phyloP scores from a whole-genome alignment of 2,888 invertebrate species.

The Cybosia mesomella region DNA sequence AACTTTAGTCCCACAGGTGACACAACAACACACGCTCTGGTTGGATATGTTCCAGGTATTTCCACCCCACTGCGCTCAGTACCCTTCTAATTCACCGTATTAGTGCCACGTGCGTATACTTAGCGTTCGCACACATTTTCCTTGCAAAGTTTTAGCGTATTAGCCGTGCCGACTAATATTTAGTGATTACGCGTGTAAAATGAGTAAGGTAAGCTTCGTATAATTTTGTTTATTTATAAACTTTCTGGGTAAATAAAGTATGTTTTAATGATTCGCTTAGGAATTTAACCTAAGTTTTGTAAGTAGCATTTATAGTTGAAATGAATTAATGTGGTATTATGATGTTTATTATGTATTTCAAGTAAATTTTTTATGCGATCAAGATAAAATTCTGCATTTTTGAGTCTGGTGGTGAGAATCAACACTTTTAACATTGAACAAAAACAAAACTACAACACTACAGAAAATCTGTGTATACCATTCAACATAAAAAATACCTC shows the following conservation, averaged over 20 bases:
- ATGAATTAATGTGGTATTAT: not conserved
- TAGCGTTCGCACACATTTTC: not conserved
- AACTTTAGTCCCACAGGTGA: not conserved
- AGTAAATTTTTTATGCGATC: too few relatives aligned
- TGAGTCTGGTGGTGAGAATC: too few relatives aligned
- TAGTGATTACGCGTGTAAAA: not conserved
- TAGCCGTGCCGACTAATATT: not conserved
- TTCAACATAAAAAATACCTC: conserved; percentile 9
- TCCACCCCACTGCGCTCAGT: not conserved
- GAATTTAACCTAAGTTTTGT: not conserved
- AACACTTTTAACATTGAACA: not conserved
- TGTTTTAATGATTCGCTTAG: not conserved
- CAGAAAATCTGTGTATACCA: not conserved
- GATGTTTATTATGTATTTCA: not conserved
- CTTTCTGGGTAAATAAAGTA: not conserved
- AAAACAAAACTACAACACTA: not conserved
- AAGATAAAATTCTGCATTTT: too few relatives aligned
- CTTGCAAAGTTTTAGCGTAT: conserved; percentile 1
- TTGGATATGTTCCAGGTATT: not conserved
- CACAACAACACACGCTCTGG: too few relatives aligned
- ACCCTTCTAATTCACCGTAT: not conserved
- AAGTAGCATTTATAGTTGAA: not conserved
- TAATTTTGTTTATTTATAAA: conserved; percentile 4
- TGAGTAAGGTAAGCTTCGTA: not conserved
- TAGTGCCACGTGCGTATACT: conserved; percentile 4